These are phyloP conservation scores for Meteorus sp. DNA, from an alignment of 1,140 invertebrate genomes.

Conservation along the genomic window DNA sequence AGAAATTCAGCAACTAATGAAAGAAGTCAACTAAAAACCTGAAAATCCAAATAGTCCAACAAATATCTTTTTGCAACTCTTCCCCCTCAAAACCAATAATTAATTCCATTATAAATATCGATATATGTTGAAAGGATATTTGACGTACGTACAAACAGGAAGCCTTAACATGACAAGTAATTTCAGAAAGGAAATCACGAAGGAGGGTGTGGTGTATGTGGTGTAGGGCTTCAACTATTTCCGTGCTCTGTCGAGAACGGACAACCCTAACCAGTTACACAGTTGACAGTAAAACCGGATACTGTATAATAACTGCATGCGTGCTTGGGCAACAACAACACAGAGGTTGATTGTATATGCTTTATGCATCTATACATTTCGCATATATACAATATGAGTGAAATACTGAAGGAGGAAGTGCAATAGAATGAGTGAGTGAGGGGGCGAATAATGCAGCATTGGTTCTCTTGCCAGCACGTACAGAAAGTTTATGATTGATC, in stretches of 20 bases:
- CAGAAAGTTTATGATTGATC: slow-evolving; percentile 34
- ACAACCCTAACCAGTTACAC: slow-evolving; percentile 19
- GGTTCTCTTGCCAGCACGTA: slow-evolving; percentile 21
- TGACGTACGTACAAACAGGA: too few species aligned
- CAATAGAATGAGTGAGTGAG: neutral
- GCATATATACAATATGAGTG: too few species aligned
- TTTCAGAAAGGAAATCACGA: neutral
- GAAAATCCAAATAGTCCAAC: too few species aligned
- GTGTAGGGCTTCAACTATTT: neutral
- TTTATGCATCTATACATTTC: too few species aligned
- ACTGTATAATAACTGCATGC: slow-evolving; percentile 27
- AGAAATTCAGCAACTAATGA: too few species aligned
- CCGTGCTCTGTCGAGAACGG: slow-evolving; percentile 18
- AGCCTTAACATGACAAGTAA: neutral
- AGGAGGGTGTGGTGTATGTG: too few species aligned
- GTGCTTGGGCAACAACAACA: slow-evolving; percentile 24
- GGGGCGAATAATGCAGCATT: neutral
- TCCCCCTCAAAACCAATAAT: too few species aligned
- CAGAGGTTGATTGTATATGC: too few species aligned
- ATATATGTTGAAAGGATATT: too few species aligned
- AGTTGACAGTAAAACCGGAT: slow-evolving; percentile 21
- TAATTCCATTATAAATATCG: too few species aligned
- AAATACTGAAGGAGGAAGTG: slow-evolving; percentile 10
- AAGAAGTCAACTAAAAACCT: too few species aligned
- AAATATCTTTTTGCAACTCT: too few species aligned